Evolutionary conservation across 1,140 invertebrate species (phyloP).

Genomic region (Drosophila serrata): DNA sequence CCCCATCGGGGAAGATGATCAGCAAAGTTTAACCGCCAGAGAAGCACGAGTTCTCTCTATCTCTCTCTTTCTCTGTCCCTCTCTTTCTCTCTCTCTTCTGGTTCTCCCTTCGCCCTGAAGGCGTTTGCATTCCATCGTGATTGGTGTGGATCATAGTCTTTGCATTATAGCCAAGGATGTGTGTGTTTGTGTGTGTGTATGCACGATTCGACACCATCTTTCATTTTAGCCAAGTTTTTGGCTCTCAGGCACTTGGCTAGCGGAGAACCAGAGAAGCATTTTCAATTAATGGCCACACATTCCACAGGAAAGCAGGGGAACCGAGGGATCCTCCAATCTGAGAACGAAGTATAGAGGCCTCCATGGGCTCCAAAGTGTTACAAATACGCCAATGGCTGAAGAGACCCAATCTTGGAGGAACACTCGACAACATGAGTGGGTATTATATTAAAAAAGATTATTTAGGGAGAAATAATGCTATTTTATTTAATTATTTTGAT

Average conservation of each 20-base stretch:
- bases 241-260: conserved; percentile 53
- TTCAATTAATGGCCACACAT: conserved; percentile 84
- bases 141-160: conserved; percentile 62
- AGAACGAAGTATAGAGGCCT: conserved; percentile 12
- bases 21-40: conserved; percentile 49
- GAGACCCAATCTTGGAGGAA: conserved; percentile 4
- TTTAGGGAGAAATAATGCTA: neutral
- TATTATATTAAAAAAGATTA: no score
- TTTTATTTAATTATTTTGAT: no score
- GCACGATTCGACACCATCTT: conserved; percentile 82
- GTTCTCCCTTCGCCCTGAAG: conserved; percentile 48
- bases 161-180: conserved; percentile 12
- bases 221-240: conserved; percentile 56
- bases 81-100: neutral
- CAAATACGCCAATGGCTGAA: conserved; percentile 71
- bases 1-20: conserved; percentile 54
- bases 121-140: conserved; percentile 80
- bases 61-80: neutral
- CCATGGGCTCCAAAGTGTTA: conserved; percentile 34
- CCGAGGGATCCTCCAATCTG: conserved; percentile 10
- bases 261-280: conserved; percentile 54
- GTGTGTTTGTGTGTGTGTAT: conserved; percentile 28
- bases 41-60: conserved; percentile 60
- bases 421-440: conserved; percentile 26
- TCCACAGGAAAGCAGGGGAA: conserved; percentile 37